phyloP scores from a whole-genome alignment of 2,888 invertebrate genomes.

The Darwinula stevensoni region DNA sequence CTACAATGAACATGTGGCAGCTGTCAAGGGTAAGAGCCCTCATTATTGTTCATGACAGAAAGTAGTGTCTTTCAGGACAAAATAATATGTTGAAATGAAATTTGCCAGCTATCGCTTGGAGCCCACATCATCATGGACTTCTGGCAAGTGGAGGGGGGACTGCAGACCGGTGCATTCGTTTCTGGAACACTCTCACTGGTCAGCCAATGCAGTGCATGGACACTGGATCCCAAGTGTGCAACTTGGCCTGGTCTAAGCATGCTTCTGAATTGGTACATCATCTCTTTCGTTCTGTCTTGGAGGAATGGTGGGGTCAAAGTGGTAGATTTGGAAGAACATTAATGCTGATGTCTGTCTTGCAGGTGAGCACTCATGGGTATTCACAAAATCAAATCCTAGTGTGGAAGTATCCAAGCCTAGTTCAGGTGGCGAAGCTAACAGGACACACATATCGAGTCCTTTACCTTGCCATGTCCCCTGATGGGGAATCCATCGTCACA shows the following conservation, averaged over 20 bases:
- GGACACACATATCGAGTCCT: slow-evolving; percentile 88
- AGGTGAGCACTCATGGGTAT: slow-evolving; percentile 78
- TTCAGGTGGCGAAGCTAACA: slow-evolving; percentile 84
- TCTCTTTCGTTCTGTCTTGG: not conserved
- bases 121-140: slow-evolving; percentile 89
- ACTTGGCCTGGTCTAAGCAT: slow-evolving; percentile 95
- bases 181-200: slow-evolving; percentile 94
- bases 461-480: slow-evolving; percentile 84
- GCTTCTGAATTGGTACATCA: slow-evolving; percentile 62
- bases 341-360: slow-evolving; percentile 9
- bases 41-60: slow-evolving; percentile 1
- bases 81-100: not conserved
- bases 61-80: not conserved
- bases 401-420: slow-evolving; percentile 93
- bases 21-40: slow-evolving; percentile 36
- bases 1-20: slow-evolving; percentile 84
- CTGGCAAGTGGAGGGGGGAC: slow-evolving; percentile 97
- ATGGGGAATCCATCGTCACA: slow-evolving; percentile 94
- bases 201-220: slow-evolving; percentile 96
- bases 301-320: slow-evolving; percentile 3
- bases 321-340: not conserved
- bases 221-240: slow-evolving; percentile 92
- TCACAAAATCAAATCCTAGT: slow-evolving; percentile 95
- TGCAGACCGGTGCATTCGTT: slow-evolving; percentile 79
- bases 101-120: slow-evolving; percentile 69